Base-by-base conservation (phyloP, 2,113 vertebrate species). In the Dolichotis patagonum region DNA sequence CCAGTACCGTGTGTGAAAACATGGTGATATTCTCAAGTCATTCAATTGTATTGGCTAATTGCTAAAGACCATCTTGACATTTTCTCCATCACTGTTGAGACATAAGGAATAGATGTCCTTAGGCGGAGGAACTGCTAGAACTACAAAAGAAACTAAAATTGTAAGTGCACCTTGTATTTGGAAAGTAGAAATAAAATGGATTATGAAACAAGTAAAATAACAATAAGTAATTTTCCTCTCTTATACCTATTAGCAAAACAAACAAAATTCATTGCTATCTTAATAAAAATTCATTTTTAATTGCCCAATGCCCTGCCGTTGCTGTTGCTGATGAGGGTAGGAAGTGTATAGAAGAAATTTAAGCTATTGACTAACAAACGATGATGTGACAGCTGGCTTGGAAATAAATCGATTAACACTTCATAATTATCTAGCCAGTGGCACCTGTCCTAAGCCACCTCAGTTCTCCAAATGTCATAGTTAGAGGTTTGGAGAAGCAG, bases 371-470 rank as follows among this genome's bases (percentile, higher is more conserved):
- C 43, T 84, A 81, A 67, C 7, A 58, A 82, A 85, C 20, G 54
- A 81, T 78, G n/a, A 85, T 93, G 54, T 92, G 46, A 32, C 84
- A 97, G 60, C 81, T 92, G 77, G 52, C 69, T 96, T 90, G 11
- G 71, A 95, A 78, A 96, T 81, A 85, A 96, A 93, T 94, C 35
- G 93, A 78, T 93, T 97, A 96, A 80, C 83, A 7, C 35, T 65
- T 98, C 35, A 91, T 81, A 90, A 95, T 95, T 95, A 93, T 92
- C 60, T 67, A 90, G 30, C 56, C 26, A 62, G 38, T 89, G 54
- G 26, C 54, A 88, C 65, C 91, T 97, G 75, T 84, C 87, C 58
- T 95, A 65, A 89, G 63, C 52, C 12, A 94, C 46, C 30, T 71
- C 38, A 65, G 58, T 69, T 35, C 13, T 63, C 77, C 38, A 30